phyloP scores from a whole-genome alignment of 1,140 invertebrate genomes.

The Ostrea edulis region DNA sequence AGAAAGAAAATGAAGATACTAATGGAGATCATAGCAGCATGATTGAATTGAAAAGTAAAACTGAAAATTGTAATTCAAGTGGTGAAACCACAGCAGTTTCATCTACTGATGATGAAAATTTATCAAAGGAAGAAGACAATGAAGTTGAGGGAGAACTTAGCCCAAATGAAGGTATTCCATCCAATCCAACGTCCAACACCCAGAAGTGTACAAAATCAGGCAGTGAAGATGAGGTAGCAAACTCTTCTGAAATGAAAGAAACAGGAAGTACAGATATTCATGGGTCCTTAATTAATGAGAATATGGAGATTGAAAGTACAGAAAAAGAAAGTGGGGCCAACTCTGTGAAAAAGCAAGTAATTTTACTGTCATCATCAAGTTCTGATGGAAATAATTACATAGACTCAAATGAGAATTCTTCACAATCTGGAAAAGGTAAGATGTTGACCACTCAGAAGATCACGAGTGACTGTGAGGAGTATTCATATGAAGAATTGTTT shows the following conservation, averaged over 20 bases:
- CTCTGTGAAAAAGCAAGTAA: not conserved
- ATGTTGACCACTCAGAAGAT: not conserved
- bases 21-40: not conserved
- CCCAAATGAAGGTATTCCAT: not conserved
- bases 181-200: not conserved
- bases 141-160: not conserved
- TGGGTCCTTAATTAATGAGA: not conserved
- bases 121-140: not conserved
- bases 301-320: not conserved
- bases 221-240: not conserved
- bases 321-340: not conserved
- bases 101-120: not conserved
- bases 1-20: not conserved
- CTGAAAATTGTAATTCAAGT: not conserved
- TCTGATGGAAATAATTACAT: not conserved
- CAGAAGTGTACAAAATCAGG: not conserved
- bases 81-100: not conserved
- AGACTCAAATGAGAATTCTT: too few relatives aligned
- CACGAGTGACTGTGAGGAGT: not conserved
- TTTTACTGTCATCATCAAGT: not conserved
- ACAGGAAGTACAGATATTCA: not conserved
- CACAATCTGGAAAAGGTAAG: too few relatives aligned
- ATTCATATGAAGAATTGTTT: not conserved
- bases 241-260: not conserved
- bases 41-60: not conserved